phyloP scores from a whole-genome alignment of 2,888 invertebrate genomes.

The Ochropleura leucogaster region DNA sequence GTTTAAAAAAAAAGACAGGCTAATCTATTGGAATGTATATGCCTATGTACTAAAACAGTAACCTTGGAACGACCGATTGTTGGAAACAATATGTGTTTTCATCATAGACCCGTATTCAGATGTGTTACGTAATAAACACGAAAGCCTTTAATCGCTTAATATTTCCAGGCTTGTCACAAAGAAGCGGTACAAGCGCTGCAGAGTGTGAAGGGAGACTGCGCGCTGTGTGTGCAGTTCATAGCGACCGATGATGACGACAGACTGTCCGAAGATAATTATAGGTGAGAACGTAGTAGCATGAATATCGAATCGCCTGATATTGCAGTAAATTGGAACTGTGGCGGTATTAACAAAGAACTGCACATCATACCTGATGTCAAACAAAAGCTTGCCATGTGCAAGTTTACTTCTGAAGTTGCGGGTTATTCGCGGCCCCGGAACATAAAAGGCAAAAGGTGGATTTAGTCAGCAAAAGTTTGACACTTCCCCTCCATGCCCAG shows the following conservation, averaged over 20 bases:
- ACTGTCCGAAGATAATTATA: slow-evolving; percentile 91
- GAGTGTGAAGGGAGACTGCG: slow-evolving; percentile 94
- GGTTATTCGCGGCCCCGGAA: no score
- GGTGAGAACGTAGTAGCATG: slow-evolving; percentile 67
- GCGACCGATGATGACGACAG: slow-evolving; percentile 93
- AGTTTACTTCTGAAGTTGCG: no score
- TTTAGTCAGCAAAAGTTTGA: no score
- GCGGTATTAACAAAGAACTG: background rate
- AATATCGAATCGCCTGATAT: background rate
- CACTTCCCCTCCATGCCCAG: no score
- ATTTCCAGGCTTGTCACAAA: slow-evolving; percentile 92
- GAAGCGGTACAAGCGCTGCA: slow-evolving; percentile 95
- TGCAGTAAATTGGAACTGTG: background rate
- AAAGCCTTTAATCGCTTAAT: background rate
- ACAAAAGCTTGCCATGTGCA: no score
- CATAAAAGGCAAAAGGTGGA: no score
- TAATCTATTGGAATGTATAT: no score
- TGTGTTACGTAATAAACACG: background rate
- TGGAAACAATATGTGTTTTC: no score
- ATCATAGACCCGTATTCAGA: background rate
- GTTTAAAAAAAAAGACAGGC: no score
- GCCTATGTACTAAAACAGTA: background rate
- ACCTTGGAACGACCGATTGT: background rate
- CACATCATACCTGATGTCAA: no score
- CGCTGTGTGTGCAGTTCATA: slow-evolving; percentile 94